Conservation (phyloP, 2,888 invertebrate genomes). For the Hyposoter didymator region DNA sequence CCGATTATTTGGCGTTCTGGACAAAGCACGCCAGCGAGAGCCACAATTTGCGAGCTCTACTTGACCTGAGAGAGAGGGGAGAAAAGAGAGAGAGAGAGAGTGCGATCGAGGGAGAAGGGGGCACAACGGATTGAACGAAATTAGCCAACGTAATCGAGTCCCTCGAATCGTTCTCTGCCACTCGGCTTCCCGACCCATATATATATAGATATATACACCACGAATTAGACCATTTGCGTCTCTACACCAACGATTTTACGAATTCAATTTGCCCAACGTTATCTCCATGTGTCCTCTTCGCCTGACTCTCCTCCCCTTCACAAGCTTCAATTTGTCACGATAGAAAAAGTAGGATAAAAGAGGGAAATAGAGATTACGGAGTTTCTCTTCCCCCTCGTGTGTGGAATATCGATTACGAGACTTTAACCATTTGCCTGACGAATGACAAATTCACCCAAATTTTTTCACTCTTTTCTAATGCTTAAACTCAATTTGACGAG, state of each 20-base stretch:
- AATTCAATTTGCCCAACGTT: conserved; percentile 61
- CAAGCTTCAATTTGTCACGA: conserved; percentile 47
- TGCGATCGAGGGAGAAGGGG: neutral
- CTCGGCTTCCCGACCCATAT: conserved; percentile 4
- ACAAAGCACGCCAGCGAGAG: conserved; percentile 55
- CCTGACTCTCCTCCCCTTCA: conserved; percentile 2
- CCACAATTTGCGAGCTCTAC: conserved; percentile 64
- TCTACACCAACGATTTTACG: conserved; percentile 46
- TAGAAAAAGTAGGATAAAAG: conserved; percentile 18
- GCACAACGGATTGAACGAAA: conserved; percentile 67
- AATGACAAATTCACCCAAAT: conserved; percentile 12
- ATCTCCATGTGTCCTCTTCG: conserved; percentile 30
- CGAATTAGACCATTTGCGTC: conserved; percentile 49
- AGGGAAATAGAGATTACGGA: conserved; percentile 18
- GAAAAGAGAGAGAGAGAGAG: neutral
- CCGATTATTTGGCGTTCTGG: conserved; percentile 44
- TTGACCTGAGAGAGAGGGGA: conserved; percentile 56
- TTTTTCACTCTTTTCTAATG: conserved; percentile 47
- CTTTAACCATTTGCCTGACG: conserved; percentile 35
- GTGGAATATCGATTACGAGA: conserved; percentile 30
- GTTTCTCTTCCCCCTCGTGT: neutral
- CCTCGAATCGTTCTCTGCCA: conserved; percentile 44
- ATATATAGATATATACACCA: conserved; percentile 5
- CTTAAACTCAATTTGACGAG: neutral
- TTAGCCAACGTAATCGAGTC: conserved; percentile 72